Base-by-base conservation (phyloP, 2,888 invertebrate genomes). In the Thereva nobilitata region DNA sequence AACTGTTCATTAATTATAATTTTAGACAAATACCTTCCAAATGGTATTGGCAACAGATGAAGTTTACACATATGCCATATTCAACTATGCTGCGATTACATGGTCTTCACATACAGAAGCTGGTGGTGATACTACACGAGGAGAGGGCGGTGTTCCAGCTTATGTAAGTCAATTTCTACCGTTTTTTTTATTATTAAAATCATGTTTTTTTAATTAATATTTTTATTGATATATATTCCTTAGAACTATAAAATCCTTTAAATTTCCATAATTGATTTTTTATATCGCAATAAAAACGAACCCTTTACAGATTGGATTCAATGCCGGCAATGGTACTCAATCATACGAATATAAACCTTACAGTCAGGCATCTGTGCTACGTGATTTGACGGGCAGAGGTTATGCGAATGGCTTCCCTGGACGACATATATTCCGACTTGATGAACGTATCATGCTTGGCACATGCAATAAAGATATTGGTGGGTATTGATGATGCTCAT, bases 91-190 rank as follows among this genome's bases (percentile, higher is more conserved):
- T 63, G 88, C 92, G 71, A 87, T 98, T 68, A 90, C 89, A 74
- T 97, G 97, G 95, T 92, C 91, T 8, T 88, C 91, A 8, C 93
- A 94, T 75, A 94, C 95, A 0, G 93, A 94, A 79, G 95, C 95
- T 67, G 92, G 93, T 67, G 94, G 93, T 71, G 94, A 94, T 78
- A 92, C 93, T 12, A 89, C 89, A 1, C 87, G 86, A 10, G 95
- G 95, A 57, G 92, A 92, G 77, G 93, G 93, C 57, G 95, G 95
- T 76, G 86, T 87, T 2, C 91, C 94, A 0, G 95, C 95, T 73
- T 95, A 85, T 76, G 92, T 95, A 84, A 87, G 89, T 85, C 23
- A 23, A 23, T 23, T 23, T n/a, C n/a, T n/a, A n/a, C n/a, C n/a
- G n/a, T n/a, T n/a, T n/a, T n/a, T n/a, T n/a, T 23, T 23, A 23